Conservation (phyloP, 2,888 invertebrate genomes). For the Epistrophe grossulariae region DNA sequence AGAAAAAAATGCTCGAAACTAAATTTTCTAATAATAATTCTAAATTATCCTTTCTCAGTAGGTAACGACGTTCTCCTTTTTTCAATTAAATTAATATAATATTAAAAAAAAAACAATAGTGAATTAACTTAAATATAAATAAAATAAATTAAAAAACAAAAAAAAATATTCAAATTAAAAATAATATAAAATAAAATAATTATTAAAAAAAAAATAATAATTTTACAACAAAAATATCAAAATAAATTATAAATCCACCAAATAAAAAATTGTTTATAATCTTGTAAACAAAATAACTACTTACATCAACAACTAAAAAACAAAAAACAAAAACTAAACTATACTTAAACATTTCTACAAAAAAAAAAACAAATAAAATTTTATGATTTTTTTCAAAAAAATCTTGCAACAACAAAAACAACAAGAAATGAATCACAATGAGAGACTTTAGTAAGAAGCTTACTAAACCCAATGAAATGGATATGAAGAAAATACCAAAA, state of each 20-base stretch:
- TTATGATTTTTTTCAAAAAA: slow-evolving; percentile 44
- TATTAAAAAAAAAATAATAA: slow-evolving; percentile 20
- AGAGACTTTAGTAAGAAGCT: slow-evolving; percentile 78
- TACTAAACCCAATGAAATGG: slow-evolving; percentile 79
- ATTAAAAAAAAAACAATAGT: neutral
- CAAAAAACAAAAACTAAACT: slow-evolving; percentile 13
- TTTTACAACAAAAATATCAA: slow-evolving; percentile 46
- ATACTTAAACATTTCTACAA: slow-evolving; percentile 25
- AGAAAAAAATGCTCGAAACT: neutral
- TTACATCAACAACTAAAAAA: slow-evolving; percentile 33
- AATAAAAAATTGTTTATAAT: slow-evolving; percentile 53
- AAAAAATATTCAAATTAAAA: neutral
- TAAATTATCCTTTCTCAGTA: slow-evolving; percentile 2
- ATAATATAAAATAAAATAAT: slow-evolving; percentile 1
- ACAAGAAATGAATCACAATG: slow-evolving; percentile 77
- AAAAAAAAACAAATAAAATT: slow-evolving; percentile 50
- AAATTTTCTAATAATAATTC: slow-evolving; percentile 1
- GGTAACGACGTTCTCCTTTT: neutral
- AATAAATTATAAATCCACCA: slow-evolving; percentile 47
- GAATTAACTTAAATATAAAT: neutral
- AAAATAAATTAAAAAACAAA: neutral
- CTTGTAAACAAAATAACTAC: slow-evolving; percentile 46
- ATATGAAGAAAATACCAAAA: slow-evolving; percentile 80
- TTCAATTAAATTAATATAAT: slow-evolving; percentile 1
- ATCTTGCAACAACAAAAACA: slow-evolving; percentile 4